Percentiles rank a stretch among this genome's conserved stretches.
Evolutionary conservation across 1,140 invertebrate species (phyloP).

Genomic region (Lepeophtheirus salmonis): DNA sequence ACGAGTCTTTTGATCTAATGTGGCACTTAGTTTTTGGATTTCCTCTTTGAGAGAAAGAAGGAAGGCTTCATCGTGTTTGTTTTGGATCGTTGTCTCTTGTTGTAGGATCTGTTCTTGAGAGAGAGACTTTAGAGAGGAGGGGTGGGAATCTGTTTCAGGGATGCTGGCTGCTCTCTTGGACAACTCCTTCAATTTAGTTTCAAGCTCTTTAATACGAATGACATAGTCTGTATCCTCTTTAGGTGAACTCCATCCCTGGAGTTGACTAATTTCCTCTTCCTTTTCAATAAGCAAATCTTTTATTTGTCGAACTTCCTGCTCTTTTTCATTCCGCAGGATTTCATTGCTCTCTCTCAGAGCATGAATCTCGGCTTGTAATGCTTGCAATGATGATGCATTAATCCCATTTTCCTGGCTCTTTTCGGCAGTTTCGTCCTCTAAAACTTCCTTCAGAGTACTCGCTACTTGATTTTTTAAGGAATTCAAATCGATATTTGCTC

Average conservation of each 20-base stretch:
- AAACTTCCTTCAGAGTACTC: neutral
- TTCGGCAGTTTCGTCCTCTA: neutral
- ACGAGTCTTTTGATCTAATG: no score
- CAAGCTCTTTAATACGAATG: neutral
- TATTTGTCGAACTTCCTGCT: neutral
- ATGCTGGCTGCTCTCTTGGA: no score
- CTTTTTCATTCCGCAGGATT: neutral
- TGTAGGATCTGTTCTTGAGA: no score
- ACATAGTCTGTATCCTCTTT: neutral
- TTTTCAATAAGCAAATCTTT: neutral
- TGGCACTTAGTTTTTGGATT: no score
- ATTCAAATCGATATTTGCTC: neutral
- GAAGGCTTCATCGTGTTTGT: no score
- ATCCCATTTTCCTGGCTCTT: no score
- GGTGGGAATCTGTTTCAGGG: no score
- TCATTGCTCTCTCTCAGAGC: neutral
- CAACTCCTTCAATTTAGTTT: constrained; percentile 25
- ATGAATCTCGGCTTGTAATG: neutral
- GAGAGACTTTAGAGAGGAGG: no score
- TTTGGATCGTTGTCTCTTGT: no score
- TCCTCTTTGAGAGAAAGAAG: no score
- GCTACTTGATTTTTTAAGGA: neutral
- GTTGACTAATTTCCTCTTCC: neutral
- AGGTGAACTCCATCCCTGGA: neutral
- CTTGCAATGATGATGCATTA: neutral